Evolutionary conservation across 2,888 invertebrate species (phyloP).

Genomic region (Eumacrocentrus americanus): DNA sequence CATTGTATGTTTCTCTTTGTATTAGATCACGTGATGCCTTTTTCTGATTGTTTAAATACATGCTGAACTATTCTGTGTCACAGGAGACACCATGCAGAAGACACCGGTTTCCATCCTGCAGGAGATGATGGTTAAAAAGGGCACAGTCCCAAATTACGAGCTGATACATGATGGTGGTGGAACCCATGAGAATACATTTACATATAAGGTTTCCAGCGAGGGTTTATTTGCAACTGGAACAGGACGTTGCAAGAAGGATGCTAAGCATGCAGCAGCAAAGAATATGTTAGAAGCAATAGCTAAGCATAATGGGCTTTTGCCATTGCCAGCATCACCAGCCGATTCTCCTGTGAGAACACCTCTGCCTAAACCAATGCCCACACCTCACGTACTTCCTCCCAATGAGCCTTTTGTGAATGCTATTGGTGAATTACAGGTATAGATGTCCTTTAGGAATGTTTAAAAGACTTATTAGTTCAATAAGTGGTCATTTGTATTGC

Average conservation of each 20-base stretch:
- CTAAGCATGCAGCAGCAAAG: conserved; percentile 61
- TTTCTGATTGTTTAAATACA: no score
- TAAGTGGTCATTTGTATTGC: no score
- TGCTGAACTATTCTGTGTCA: no score
- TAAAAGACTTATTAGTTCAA: neutral
- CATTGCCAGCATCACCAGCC: conserved; percentile 48
- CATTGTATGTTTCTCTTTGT: no score
- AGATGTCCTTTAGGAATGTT: neutral
- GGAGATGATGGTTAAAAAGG: conserved; percentile 68
- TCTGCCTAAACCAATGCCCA: conserved; percentile 36
- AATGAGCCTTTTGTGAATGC: conserved; percentile 52
- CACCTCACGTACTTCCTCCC: conserved; percentile 37
- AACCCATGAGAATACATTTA: conserved; percentile 58
- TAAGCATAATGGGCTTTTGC: conserved; percentile 44
- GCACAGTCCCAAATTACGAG: conserved; percentile 65
- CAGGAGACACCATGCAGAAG: conserved; percentile 56
- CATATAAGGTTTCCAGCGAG: conserved; percentile 54
- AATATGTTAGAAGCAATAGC: conserved; percentile 54
- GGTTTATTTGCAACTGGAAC: conserved; percentile 51
- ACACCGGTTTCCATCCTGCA: conserved; percentile 72
- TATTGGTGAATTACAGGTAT: conserved; percentile 53
- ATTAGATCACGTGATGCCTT: no score
- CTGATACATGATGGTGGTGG: conserved; percentile 57
- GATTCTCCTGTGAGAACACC: conserved; percentile 50
- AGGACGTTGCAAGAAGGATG: conserved; percentile 61